Evolutionary conservation across 2,113 vertebrate genomes (phyloP).

Genomic region (Polypterus senegalus): DNA sequence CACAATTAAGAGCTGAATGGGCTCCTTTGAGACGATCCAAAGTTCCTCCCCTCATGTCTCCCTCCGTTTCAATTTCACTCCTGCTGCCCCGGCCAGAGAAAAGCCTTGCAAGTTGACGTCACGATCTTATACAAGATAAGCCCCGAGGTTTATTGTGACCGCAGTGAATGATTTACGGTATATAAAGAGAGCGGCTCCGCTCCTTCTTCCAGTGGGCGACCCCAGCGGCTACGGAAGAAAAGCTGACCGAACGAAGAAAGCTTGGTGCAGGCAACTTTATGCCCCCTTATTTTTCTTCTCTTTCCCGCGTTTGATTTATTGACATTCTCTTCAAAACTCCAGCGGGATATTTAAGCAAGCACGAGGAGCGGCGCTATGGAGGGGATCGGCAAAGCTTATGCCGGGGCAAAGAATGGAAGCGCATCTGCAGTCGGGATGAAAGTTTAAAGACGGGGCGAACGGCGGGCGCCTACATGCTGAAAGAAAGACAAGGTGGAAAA

Average conservation of each 20-base stretch:
- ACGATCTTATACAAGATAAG: constrained; percentile 78
- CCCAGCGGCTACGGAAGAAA: too few species aligned
- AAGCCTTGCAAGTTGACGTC: constrained; percentile 84
- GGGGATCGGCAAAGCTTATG: too few species aligned
- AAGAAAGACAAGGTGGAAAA: constrained; percentile 15
- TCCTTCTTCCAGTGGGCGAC: too few species aligned
- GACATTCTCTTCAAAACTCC: too few species aligned
- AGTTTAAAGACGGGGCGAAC: not conserved
- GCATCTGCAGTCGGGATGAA: constrained; percentile 14
- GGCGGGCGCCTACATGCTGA: constrained; percentile 10
- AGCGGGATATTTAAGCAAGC: too few species aligned
- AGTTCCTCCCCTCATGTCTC: constrained; percentile 6
- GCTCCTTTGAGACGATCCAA: not conserved
- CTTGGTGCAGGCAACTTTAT: too few species aligned
- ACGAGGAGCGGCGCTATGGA: too few species aligned
- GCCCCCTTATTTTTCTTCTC: too few species aligned
- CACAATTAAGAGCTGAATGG: constrained; percentile 2
- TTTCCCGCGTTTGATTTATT: too few species aligned
- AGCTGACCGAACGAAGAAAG: too few species aligned
- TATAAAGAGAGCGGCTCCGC: constrained; percentile 37
- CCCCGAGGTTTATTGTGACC: constrained; percentile 54
- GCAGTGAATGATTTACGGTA: constrained; percentile 47
- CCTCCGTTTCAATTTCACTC: constrained; percentile 33
- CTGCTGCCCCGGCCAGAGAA: constrained; percentile 61
- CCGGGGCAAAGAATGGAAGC: too few species aligned